Evolutionary conservation across 2,113 vertebrate genomes (phyloP), one percentile per base, ranked within the genome.

Genomic region (Apteryx owenii): DNA sequence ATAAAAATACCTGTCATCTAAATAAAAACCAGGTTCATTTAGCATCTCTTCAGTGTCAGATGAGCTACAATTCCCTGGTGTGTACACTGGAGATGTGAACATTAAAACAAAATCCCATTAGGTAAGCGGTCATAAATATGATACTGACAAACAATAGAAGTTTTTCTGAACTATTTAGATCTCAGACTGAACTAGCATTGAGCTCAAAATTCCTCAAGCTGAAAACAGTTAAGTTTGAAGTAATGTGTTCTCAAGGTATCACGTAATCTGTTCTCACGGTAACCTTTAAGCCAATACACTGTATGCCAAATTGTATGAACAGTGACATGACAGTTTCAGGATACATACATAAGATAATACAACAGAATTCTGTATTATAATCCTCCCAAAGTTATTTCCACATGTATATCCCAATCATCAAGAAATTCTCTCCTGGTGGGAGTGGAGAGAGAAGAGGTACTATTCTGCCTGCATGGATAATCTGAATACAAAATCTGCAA

Each of bases 81-180:
- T 48, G 77, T 2, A n/a, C 1, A 7, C 3, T 46, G 33, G 33
- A 80, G 29, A 79, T 1, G 0, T 21, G 12, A 33, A 50, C 6
- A 56, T 36, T 15, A 60, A 82, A 87, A 75, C 21, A 75, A 87
- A 69, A 65, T n/a, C 13, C 13, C 11, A 6, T 62, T 68, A 46
- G 5, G 5, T 85, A 69, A 65, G 13, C 2, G 31, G 36, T 42
- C 51, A 44, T 56, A 85, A 46, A 75, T 38, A 66, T 0, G 1
- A 83, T 15, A 25, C 18, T 15, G 14, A 80, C 3, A 82, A 0
- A 40, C 2, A 46, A 11, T 48, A 36, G 6, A 25, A 68, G 12
- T 29, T 72, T 60, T 78, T 46, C n/a, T 23, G 21, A 91, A 50
- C 36, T 80, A 58, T 64, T 65, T 65, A 29, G 12, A 81, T 33